A percentile compares a stretch with the other conserved stretches of the same genome.
These are phyloP conservation scores for Fistularia tabacaria DNA, from an alignment of 2,797 vertebrate genomes.

Conservation along the genomic window DNA sequence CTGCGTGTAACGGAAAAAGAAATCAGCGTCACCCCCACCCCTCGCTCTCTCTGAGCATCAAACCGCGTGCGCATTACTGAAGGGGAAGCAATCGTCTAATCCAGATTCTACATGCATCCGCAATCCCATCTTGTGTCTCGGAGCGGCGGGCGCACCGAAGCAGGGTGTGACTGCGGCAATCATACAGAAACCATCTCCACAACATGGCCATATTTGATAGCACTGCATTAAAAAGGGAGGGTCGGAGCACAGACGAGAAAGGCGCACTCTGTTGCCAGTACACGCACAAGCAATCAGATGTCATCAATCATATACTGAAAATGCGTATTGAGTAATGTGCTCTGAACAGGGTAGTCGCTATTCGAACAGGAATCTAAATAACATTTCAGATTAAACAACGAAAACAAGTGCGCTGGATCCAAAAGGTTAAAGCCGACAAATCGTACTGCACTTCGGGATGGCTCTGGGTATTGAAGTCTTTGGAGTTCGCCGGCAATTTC, in stretches of 20 bases:
- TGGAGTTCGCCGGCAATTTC: too few species aligned
- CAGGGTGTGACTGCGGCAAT: constrained; percentile 32
- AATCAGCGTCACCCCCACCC: constrained; percentile 31
- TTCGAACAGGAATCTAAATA: too few species aligned
- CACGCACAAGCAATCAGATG: constrained; percentile 6
- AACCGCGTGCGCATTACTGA: not conserved
- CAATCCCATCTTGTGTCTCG: constrained; percentile 33
- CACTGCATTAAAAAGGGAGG: constrained; percentile 17
- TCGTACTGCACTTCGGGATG: too few species aligned
- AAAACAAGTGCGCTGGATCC: too few species aligned
- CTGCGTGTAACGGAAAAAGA: constrained; percentile 42
- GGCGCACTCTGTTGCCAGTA: too few species aligned
- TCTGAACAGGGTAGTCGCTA: too few species aligned
- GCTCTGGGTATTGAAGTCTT: too few species aligned
- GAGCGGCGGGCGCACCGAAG: constrained; percentile 17
- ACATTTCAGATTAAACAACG: too few species aligned
- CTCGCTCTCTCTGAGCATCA: not conserved
- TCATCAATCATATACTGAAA: constrained; percentile 30
- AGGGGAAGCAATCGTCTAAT: constrained; percentile 30
- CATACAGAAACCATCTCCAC: constrained; percentile 20
- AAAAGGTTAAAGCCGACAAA: too few species aligned
- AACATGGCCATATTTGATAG: constrained; percentile 26
- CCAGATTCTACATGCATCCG: constrained; percentile 36
- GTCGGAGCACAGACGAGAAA: not conserved
- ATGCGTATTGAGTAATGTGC: constrained; percentile 7